phyloP scores from a whole-genome alignment of 1,140 invertebrate species.

The Laupala kohalensis region DNA sequence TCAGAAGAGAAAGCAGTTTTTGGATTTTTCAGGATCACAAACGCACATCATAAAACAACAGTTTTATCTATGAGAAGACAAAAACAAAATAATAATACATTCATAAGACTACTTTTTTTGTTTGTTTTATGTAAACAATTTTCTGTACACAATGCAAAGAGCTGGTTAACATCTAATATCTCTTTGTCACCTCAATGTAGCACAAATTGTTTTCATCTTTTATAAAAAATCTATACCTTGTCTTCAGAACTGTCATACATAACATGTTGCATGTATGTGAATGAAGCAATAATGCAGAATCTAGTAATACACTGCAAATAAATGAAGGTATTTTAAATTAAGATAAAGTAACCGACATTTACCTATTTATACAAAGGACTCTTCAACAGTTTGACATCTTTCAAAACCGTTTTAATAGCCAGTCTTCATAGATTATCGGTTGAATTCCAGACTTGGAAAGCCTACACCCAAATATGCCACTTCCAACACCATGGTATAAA shows the following conservation, averaged over 20 bases:
- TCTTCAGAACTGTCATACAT: background rate
- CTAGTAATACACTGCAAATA: background rate
- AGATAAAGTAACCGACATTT: background rate
- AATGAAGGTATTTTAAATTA: background rate
- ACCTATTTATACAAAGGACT: background rate
- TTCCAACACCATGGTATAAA: conserved; percentile 1
- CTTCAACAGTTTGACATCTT: background rate
- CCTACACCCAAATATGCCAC: conserved; percentile 7
- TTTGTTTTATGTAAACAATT: conserved; percentile 4
- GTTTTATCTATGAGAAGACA: background rate
- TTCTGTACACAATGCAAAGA: conserved; percentile 5
- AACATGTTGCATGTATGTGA: background rate
- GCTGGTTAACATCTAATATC: background rate
- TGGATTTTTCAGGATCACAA: conserved; percentile 7
- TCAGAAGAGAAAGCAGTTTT: conserved; percentile 3
- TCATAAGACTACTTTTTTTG: conserved; percentile 7
- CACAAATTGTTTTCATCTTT: background rate
- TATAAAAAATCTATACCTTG: background rate
- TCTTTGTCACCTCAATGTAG: background rate
- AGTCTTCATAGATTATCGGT: background rate
- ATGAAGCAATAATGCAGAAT: background rate
- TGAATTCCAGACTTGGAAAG: background rate
- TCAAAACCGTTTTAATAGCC: background rate
- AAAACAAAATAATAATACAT: background rate
- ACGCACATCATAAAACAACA: conserved; percentile 6